Base-by-base conservation (phyloP, 2,113 vertebrate species). In the Heterotilapia buettikoferi region DNA sequence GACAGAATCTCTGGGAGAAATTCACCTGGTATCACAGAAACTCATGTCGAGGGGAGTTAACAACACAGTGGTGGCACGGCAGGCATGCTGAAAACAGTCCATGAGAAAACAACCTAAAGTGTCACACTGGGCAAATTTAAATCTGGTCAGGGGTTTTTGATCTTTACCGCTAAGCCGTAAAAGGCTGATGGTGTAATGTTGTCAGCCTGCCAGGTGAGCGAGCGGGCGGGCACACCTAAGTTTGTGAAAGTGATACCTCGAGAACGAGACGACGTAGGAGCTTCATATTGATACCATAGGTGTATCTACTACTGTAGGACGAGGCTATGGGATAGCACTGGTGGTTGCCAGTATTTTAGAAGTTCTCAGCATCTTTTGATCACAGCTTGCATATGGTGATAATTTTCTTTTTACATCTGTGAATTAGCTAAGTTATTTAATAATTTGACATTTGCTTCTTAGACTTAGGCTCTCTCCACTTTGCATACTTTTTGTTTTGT, bases 231-330 rank as follows among this genome's bases (percentile, higher is more conserved):
- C 59, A 36, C 59, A 36, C 4, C 18, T n/a, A 63, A 63, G 59
- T 66, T 38, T 66, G 31, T 66, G 56, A 29, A 31, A 59, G 56
- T 8, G 61, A 66, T 66, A 66, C 31, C 10, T 66, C 1, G 1
- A 36, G 61, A 66, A 5, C 6, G 0, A 66, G 61, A n/a, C 0
- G 0, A 66, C 1, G 0, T n/a, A 36, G 18, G 18, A 66, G 31
- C 61, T 66, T 66, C 61, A n/a, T 36, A 66, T n/a, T 12, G 18
- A 36, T 2, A 66, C 31, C 31, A 66, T 36, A 36, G 18, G 31
- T 36, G 61, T 66, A 66, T 36, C 18, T 66, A 66, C 31, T 66
- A n/a, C 18, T 66, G 61, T 66, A 66, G 61, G 31, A 66, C 4
- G 31, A n/a, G 31, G 61, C 61, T 66, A 5, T 66, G 61, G 61